Base-by-base conservation (phyloP, 30 jellyfish, hydroid and myxozoan species). In the Chrysaora quinquecirrha region DNA sequence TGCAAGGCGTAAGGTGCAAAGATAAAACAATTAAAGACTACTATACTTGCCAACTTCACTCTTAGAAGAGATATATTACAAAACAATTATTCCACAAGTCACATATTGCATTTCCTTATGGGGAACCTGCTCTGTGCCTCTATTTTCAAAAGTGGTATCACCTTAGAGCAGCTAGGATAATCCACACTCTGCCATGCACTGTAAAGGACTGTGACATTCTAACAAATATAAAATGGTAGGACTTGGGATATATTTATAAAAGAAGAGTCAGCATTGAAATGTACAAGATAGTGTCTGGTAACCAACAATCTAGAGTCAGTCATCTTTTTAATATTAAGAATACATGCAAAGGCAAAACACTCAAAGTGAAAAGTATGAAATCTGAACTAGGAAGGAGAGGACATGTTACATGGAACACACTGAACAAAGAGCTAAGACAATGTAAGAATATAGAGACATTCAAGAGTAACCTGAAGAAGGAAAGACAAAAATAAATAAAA, bases 121-220 rank as follows among this genome's bases (percentile, higher is more conserved):
- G 89, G 89, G 89, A 78, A 20, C 73, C 89, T 62, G 89, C 89
- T 61, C 73, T 14, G 62, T 30, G 30, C 78, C 81, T 30, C 64
- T 78, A 38, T 64, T 64, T 64, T 32, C 43, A 78, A 78, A 61
- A 76, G 54, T 34, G 34, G 34, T 77, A 69, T 27, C 74, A 68
- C 61, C 71, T 82, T n/a, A 82, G 85, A 71, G 93, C 93, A 30
- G 93, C 93, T 20, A 72, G 64, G 49, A 35, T 82, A 19, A 82
- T 82, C 30, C 60, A 73, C 86, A 68, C 62, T 20, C 46, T 68
- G 79, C 54, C 54, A 21, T 56, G 58, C 52, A 23, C 68, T 24
- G 47, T 82, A 24, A 63, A 61, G 46, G 62, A 70, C 54, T 75
- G 70, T 34, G 63, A 82, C 54, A 84, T 69, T 23, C 79, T 69